Base-by-base conservation (phyloP, 2,797 vertebrate genomes). In the Danionella dracula region DNA sequence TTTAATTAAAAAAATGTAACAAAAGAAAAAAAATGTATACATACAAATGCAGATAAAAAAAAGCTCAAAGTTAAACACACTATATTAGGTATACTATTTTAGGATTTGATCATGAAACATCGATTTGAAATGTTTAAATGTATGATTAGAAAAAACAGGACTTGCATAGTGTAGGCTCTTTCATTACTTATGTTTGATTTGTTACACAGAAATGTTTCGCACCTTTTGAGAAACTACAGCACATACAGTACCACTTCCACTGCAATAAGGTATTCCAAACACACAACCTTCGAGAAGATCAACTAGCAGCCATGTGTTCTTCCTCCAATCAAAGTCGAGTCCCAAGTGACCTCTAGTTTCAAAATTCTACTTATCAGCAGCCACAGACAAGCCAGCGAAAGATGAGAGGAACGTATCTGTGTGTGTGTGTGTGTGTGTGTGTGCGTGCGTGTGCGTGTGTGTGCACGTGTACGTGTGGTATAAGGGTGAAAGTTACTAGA, bases 321-420 rank as follows among this genome's bases (percentile, higher is more conserved):
- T 27, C 2, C 5, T 29, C 32, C 63, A 48, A 66, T 66, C 42
- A 48, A 51, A 46, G 42, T 29, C 29, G 32, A 38, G 27, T 48
- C 63, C 53, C 51, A 19, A 34, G 42, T 48, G 63, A 66, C 63
- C 51, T 37, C 51, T 29, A 42, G 42, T 48, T 48, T 48, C 51
- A 66, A 66, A 66, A 66, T 38, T 66, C 51, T 8, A 40, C 63
- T 48, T 40, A 56, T 65, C 50, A 45, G 51, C 63, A 66, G 34
- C 51, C 63, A 48, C 42, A 66, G 42, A 56, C 63, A 27, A 38
- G 38, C 63, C 51, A 56, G 13, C 48, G 51, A 66, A 66, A 48
- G 41, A 48, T 66, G 42, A 56, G 34, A 56, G 41, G 50, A 6
- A 3, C 27, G 35, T 13, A n/a, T 32, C 8, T 8, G 42, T 45